phyloP scores from a whole-genome alignment of 2,888 invertebrate species.

The Epistrophe grossulariae region DNA sequence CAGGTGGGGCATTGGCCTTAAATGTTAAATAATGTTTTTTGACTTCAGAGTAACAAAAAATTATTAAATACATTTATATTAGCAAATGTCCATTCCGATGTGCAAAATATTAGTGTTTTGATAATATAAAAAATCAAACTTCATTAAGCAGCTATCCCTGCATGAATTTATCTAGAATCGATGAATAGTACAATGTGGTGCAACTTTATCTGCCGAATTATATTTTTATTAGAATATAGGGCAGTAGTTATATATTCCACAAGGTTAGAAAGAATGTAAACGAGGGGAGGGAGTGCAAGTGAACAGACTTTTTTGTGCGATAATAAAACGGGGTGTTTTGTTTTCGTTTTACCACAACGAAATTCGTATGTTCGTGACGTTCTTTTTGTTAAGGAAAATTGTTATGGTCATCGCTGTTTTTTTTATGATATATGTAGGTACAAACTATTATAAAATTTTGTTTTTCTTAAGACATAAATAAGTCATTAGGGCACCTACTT shows the following conservation, averaged over 20 bases:
- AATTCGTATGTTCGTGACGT: background rate
- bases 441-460: background rate
- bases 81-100: too few relatives aligned
- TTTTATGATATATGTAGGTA: background rate
- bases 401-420: constrained; percentile 6
- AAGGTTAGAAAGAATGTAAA: constrained; percentile 5
- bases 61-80: too few relatives aligned
- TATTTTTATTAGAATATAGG: background rate
- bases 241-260: background rate
- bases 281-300: background rate
- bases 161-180: too few relatives aligned
- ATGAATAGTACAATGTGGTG: background rate
- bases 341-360: background rate
- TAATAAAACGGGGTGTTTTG: constrained; percentile 12
- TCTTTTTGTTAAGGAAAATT: background rate
- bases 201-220: background rate
- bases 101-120: too few relatives aligned
- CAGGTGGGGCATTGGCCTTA: too few relatives aligned
- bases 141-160: too few relatives aligned
- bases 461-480: constrained; percentile 5
- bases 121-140: too few relatives aligned
- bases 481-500: background rate
- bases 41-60: too few relatives aligned
- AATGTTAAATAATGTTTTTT: too few relatives aligned
- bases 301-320: background rate